Evolutionary conservation across 2,888 invertebrate genomes (phyloP), one percentile per base, ranked within the genome.

Genomic region (Xestia rhomboidea): DNA sequence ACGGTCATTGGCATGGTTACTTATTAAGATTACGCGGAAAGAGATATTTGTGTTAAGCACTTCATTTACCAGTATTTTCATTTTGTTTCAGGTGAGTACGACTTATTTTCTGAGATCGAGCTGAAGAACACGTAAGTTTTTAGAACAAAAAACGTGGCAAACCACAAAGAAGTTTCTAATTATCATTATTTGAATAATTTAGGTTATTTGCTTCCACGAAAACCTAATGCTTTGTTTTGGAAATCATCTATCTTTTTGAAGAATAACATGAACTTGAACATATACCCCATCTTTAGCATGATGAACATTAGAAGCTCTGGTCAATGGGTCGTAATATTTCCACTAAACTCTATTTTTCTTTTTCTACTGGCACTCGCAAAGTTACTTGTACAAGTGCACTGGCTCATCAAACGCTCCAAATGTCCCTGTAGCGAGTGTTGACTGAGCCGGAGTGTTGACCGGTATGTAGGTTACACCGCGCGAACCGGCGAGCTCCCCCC

Each of bases 391-490:
- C 95, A 87, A 95, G 95, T 93, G 88, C 84, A 90, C 91, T 95
- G 67, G 92, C 91, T 79, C 86, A 89, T 88, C 91, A 92, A 96
- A 95, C 93, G 93, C 93, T 91, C 93, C 96, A 91, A 93, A 96
- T 95, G 96, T 96, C 96, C 96, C 96, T 96, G 96, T 96, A 95
- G 95, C 96, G 96, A 96, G 95, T 96, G 96, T 96, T 96, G 96
- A 96, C 96, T 96, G 96, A 94, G 96, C 91, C 96, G 96, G 96
- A 96, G 96, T 96, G 96, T 95, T 96, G 96, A 96, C 96, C 96
- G 96, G 96, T 95, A 96, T 96, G 95, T 96, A 96, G 96, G 96
- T 96, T 96, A 96, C 95, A 93, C 93, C 89, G 95, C 95, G 94
- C 96, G 94, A 94, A 94, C 94, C 93, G 92, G 91, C 94, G 92